Base-by-base conservation (phyloP, 1,140 invertebrate species). In the Platyscapa corneri region DNA sequence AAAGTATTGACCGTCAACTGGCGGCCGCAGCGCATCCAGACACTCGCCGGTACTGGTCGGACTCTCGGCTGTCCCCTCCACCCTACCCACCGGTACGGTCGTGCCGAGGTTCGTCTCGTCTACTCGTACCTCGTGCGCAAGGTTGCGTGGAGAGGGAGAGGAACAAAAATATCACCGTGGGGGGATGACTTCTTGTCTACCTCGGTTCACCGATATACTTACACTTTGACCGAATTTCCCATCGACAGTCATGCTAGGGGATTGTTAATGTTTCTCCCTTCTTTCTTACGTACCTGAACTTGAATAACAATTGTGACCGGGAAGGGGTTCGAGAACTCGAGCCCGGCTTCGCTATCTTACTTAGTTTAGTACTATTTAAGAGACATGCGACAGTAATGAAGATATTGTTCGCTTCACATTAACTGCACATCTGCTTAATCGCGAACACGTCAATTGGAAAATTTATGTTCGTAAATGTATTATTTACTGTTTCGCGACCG, bases 1-100 rank as follows among this genome's bases (percentile, higher is more conserved):
- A 88, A 91, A 90, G 87, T 91, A 92, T 91, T 91, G 91, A 91
- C 90, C 88, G 88, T 86, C 37, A 64, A 34, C 81, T 39, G 32
- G 18, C 84, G 32, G 12, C 65, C 1, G 32, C 18, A 67, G 8
- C 34, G 64, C 79, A 37, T 23, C 67, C 8, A 34, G 12, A 60
- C 56, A 34, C 30, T 34, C 72, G 56, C 65, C 72, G 82, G 60
- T 49, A 46, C 37, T 83, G 80, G 64, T 78, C 75, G 30, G 27
- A 27, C 75, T n/a, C 49, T 53, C 27, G n/a, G 27, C 27, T 34
- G n/a, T 20, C 23, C 39, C 39, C 72, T 18, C 65, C 65, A 32
- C 1, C n/a, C 32, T 32, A 46, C 65, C 67, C 70, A 10, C 49
- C 37, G 42, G 42, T 18, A 32, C 53, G 34, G 3, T 7, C 46